Conservation (phyloP, 2,888 invertebrate species). For the Nineta flava region DNA sequence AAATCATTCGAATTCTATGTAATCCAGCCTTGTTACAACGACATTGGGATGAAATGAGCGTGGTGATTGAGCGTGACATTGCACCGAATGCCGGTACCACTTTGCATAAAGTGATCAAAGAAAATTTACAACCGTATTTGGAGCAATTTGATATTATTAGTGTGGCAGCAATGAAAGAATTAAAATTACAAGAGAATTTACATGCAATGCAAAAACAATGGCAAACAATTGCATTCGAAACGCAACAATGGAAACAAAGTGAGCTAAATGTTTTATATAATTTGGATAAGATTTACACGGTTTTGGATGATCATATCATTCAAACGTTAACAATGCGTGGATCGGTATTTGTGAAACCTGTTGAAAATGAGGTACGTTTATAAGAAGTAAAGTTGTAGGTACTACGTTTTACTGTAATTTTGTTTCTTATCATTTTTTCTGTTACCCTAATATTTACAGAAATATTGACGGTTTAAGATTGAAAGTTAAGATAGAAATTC, state of each 20-base stretch:
- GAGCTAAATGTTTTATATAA: conserved; percentile 53
- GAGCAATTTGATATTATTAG: conserved; percentile 73
- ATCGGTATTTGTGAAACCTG: conserved; percentile 73
- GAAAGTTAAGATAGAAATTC: too few relatives aligned
- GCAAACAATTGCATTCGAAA: conserved; percentile 56
- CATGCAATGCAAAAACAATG: conserved; percentile 70
- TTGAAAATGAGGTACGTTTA: conserved; percentile 47
- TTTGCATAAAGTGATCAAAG: conserved; percentile 57
- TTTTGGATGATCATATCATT: conserved; percentile 69
- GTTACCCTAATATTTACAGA: conserved; percentile 62
- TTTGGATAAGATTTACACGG: conserved; percentile 61
- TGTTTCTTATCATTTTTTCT: too few relatives aligned
- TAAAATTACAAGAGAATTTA: conserved; percentile 53
- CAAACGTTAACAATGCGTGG: conserved; percentile 74
- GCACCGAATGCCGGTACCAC: conserved; percentile 77
- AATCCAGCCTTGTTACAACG: conserved; percentile 65
- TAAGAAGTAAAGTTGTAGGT: conserved; percentile 63
- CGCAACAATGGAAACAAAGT: conserved; percentile 52
- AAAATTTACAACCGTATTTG: conserved; percentile 51
- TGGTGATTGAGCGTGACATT: conserved; percentile 63
- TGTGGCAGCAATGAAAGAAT: conserved; percentile 65
- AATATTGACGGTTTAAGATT: too few relatives aligned
- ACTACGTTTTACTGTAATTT: too few relatives aligned
- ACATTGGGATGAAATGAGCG: conserved; percentile 80
- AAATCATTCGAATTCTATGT: conserved; percentile 75